Evolutionary conservation across 2,888 invertebrate genomes (phyloP).

Genomic region (Napeogenes sylphis): DNA sequence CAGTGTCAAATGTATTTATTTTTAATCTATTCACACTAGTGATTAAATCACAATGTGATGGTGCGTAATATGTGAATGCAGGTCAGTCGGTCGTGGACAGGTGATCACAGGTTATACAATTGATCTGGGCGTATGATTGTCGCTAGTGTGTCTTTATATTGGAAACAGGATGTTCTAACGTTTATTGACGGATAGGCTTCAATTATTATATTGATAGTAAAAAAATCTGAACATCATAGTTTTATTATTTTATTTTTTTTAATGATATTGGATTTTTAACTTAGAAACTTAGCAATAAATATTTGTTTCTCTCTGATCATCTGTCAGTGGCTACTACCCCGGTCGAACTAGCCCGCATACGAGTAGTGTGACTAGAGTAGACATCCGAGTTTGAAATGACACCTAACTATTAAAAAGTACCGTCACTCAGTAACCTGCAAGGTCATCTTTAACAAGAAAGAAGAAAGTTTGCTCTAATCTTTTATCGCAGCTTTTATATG

Average conservation of each 20-base stretch:
- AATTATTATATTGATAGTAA: no score
- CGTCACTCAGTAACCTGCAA: slow-evolving; percentile 28
- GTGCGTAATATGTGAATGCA: slow-evolving; percentile 38
- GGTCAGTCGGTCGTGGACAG: slow-evolving; percentile 63
- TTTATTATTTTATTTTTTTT: no score
- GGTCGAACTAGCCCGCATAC: no score
- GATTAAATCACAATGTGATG: slow-evolving; percentile 8
- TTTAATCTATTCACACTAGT: slow-evolving; percentile 2
- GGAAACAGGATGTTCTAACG: slow-evolving; percentile 42
- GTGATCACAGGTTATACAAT: slow-evolving; percentile 42
- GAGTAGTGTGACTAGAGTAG: no score
- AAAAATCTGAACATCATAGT: no score
- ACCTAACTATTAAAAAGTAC: slow-evolving; percentile 29
- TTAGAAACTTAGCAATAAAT: no score
- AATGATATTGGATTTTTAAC: no score
- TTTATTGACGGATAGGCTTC: slow-evolving; percentile 40
- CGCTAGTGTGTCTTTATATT: slow-evolving; percentile 43
- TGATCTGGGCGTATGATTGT: slow-evolving; percentile 18
- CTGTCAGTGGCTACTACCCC: no score
- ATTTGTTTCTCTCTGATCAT: no score
- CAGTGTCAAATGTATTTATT: not conserved
- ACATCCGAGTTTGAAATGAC: not conserved
- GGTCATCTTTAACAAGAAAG: slow-evolving; percentile 35
- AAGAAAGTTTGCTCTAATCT: slow-evolving; percentile 44
- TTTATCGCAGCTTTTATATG: slow-evolving; percentile 41